Base-by-base conservation (phyloP, 2,113 vertebrate genomes). In the Centrocercus urophasianus region DNA sequence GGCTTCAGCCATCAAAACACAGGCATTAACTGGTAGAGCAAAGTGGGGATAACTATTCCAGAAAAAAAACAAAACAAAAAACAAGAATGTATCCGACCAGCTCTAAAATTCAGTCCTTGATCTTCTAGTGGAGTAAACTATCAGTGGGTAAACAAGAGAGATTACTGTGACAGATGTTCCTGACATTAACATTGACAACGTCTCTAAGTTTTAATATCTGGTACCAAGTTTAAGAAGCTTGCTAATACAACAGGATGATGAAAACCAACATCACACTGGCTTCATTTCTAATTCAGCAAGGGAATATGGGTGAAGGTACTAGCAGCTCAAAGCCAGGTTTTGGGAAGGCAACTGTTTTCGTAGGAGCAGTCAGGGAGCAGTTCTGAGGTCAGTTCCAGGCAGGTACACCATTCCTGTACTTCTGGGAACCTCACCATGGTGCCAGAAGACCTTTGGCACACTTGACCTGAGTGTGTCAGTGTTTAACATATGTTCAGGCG, bases 371-470 rank as follows among this genome's bases (percentile, higher is more conserved):
- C 34, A 16, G 8, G 61, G 28, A 48, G 43, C 16, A 43, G 7
- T 25, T 88, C 25, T 14, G 60, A 88, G 36, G 40, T 27, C 17
- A n/a, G 43, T 32, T 73, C 36, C 40, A 73, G 27, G 3, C 6
- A 72, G n/a, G 15, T 11, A 75, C 3, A 0, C 10, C 0, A 0
- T 4, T 61, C 24, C 24, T 38, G 16, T 8, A 8, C 64, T 69
- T 43, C 17, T 34, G 76, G 56, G 50, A 73, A 40, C 10, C 22
- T 48, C 45, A 20, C 17, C 22, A 1, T 8, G 13, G 19, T 21
- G 30, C 42, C 64, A 77, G 18, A 57, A 57, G 18, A 48, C 13
- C 21, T 61, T 27, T 52, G 30, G 40, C 25, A 80, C 15, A 71
- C 28, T 48, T 4, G 2, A 28, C 28, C 27, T 87, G 32, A 25